Evolutionary conservation across 1,140 invertebrate genomes (phyloP), one percentile per base, ranked within the genome.

Genomic region (Caerostris darwini): DNA sequence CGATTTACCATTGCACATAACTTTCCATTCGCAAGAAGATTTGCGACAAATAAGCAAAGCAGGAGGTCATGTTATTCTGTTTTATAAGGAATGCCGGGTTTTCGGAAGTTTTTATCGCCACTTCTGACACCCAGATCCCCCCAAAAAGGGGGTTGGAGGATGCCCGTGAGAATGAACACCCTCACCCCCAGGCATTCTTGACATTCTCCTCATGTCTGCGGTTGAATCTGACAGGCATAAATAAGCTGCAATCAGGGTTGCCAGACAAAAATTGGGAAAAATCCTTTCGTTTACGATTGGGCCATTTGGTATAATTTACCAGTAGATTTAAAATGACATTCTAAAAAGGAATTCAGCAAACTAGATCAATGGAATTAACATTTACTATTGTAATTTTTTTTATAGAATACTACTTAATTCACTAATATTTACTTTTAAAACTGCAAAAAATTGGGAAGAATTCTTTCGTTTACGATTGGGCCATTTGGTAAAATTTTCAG

Each of bases 121-220:
- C 7, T 14, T n/a, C 61, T 67, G 61, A 67, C 34, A 77, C 71
- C 61, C 71, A 53, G 0, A 34, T 34, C 34, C 34, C 71, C 71
- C 71, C 34, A 34, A 64, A 77, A 53, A 34, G 50, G 69, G 71
- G 71, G 71, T 77, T 14, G 12, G 71, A 4, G 34, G 53, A 77
- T 77, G 19, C 71, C 71, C 61, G 17, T 77, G 71, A 77, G 71
- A 77, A 77, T 50, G 3, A 10, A 34, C 71, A 77, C 10, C 10
- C 71, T 12, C 71, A 50, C 34, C 34, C 71, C 71, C 14, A 5
- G 34, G 71, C 19, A 77, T 77, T 77, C 71, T 77, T 77, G 50
- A 77, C 71, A 77, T 77, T 77, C 71, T 77, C 71, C 8, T 53
- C 71, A 50, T 77, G 71, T 10, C 71, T 77, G 71, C 8, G 7